Evolutionary conservation across 1,140 invertebrate genomes (phyloP), one percentile per base, ranked within the genome.

Genomic region (Drosophila pectinifera): DNA sequence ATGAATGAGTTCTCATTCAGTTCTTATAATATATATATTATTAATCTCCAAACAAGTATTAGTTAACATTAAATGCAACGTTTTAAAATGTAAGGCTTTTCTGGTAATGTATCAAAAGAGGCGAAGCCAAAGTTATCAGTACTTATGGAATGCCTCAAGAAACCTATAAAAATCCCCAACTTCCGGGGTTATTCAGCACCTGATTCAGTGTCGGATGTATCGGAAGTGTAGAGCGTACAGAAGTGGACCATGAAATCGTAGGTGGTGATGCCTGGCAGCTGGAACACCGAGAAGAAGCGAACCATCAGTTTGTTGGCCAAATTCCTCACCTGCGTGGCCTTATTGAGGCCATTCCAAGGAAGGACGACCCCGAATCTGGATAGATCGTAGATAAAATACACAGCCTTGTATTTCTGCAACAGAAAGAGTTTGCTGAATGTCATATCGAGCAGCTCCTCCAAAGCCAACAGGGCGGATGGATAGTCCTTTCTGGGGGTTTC

Each of bases 181-280:
- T 49, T 18, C 1, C 26, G 7, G 4, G 7, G 13, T 49, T 49
- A 31, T 14, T 31, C 26, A 5, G 0, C 16, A 5, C 31, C 46
- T 11, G 11, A 31, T 1, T 49, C 46, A 7, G 43, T 1, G 1
- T 31, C 18, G 0, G 13, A 34, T 4, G 11, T 31, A 2, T 20
- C 28, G 0, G 13, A 4, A 0, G 34, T 55, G 26, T 68, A 31
- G 4, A 49, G 48, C 18, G 34, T 8, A 10, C 34, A 46, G 14
- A 64, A 78, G 7, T 56, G 3, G 14, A 36, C 58, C 62, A 82
- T 51, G 34, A 82, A 81, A 18, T 54, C n/a, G 1, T 14, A 2
- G n/a, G 26, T 16, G 3, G 8, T 43, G 22, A 20, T 58, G 0
- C 18, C 49, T 5, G 68, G 26, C 13, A 43, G n/a, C 18, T 22